These are phyloP conservation scores for Malacoctenus gilli DNA, from an alignment of 2,797 vertebrate genomes.

Conservation along the genomic window DNA sequence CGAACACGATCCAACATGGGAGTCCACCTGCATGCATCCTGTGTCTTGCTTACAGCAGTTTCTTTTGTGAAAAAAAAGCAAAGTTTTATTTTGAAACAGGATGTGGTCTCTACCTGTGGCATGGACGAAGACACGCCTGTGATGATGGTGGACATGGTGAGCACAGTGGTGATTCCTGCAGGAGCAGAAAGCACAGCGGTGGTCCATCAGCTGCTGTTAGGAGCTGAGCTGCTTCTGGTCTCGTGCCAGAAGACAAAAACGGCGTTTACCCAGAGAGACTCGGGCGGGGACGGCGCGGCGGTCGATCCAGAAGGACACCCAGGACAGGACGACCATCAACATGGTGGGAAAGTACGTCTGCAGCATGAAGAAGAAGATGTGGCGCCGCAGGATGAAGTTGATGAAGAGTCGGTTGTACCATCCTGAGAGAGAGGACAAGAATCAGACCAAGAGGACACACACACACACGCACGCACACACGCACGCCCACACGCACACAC, in stretches of 20 bases:
- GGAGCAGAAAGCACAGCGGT: not conserved
- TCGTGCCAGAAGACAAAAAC: no score
- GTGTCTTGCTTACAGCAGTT: no score
- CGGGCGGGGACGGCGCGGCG: conserved; percentile 90
- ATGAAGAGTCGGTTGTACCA: conserved; percentile 96
- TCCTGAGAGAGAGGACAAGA: conserved; percentile 68
- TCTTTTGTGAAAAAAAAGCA: no score
- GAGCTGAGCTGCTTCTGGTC: not conserved
- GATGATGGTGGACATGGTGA: conserved; percentile 93
- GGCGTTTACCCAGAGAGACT: conserved; percentile 88
- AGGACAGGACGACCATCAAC: conserved; percentile 93
- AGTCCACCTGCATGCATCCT: no score
- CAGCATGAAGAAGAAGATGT: conserved; percentile 95
- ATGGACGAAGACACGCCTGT: conserved; percentile 90
- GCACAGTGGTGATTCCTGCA: conserved; percentile 88
- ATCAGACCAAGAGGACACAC: conserved; percentile 27
- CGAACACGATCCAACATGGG: no score
- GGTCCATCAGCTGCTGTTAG: no score
- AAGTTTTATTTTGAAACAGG: no score
- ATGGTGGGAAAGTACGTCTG: conserved; percentile 94
- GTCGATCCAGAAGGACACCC: conserved; percentile 96
- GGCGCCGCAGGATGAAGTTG: conserved; percentile 90
- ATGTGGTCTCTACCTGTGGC: conserved; percentile 86
- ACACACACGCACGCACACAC: no score
- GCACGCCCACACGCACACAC: no score